A percentile compares a stretch with the other conserved stretches of the same genome.
phyloP scores from a whole-genome alignment of 92 coral and sea anemone species.

The Paramuricea clavata region DNA sequence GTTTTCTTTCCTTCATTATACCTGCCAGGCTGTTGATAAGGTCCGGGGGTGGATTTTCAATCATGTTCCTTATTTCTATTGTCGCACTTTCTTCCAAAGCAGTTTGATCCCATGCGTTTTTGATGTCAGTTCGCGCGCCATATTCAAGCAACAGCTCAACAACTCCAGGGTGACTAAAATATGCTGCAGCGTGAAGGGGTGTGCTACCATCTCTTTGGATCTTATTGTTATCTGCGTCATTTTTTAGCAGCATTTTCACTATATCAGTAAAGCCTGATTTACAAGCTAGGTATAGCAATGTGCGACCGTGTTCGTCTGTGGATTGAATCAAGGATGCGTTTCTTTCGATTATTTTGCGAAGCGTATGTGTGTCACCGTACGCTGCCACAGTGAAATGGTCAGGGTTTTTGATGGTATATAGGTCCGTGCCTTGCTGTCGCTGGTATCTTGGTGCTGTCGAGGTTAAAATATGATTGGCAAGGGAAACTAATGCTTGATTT shows the following conservation, averaged over 20 bases:
- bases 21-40: constrained; percentile 45
- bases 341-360: constrained; percentile 10
- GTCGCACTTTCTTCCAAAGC: constrained; percentile 51
- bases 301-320: constrained; percentile 59
- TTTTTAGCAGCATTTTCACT: constrained; percentile 50
- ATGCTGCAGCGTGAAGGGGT: constrained; percentile 73
- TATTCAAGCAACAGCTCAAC: constrained; percentile 67
- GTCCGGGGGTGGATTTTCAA: constrained; percentile 57
- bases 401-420: not conserved
- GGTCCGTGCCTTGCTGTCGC: not conserved
- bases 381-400: constrained; percentile 61
- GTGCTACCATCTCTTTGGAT: constrained; percentile 70
- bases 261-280: constrained; percentile 72
- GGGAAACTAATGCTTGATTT: not conserved
- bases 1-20: constrained; percentile 21
- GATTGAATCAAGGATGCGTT: not conserved
- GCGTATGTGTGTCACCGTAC: constrained; percentile 58
- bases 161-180: constrained; percentile 56
- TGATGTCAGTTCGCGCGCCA: constrained; percentile 66
- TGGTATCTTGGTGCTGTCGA: not conserved
- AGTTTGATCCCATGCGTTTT: constrained; percentile 51
- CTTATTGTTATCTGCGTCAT: constrained; percentile 58
- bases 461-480: not conserved
- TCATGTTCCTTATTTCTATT: constrained; percentile 11
- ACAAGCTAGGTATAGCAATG: constrained; percentile 63